A percentile compares a stretch with the other conserved stretches of the same genome.
Evolutionary conservation across 2,888 invertebrate genomes (phyloP).

Genomic region (Eupithecia insigniata): DNA sequence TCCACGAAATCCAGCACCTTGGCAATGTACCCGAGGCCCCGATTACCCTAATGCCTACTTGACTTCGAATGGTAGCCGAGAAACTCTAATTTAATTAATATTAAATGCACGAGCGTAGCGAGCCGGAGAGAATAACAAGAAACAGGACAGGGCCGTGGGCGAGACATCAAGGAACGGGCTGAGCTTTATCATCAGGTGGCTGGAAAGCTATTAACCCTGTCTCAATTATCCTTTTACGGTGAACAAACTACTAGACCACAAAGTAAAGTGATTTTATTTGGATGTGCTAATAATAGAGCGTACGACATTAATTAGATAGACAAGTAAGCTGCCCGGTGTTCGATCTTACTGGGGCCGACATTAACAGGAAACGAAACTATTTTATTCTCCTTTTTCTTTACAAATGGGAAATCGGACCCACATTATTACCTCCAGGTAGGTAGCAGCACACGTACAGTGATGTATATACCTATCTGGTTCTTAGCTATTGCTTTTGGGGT

Average conservation of each 20-base stretch:
- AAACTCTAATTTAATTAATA: constrained; percentile 34
- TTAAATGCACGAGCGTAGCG: constrained; percentile 25
- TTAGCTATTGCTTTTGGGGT: neutral
- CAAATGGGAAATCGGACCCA: constrained; percentile 66
- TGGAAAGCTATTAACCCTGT: constrained; percentile 53
- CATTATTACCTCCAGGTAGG: constrained; percentile 54
- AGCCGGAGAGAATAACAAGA: constrained; percentile 36
- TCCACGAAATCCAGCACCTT: constrained; percentile 33
- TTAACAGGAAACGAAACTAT: constrained; percentile 58
- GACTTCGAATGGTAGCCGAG: constrained; percentile 21
- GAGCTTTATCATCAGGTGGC: constrained; percentile 48
- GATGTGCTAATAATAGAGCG: constrained; percentile 45
- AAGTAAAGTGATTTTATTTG: constrained; percentile 50
- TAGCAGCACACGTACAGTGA: constrained; percentile 26
- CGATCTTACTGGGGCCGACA: constrained; percentile 49
- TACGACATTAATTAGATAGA: constrained; percentile 44
- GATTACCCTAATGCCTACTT: constrained; percentile 28
- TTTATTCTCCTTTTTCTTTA: constrained; percentile 63
- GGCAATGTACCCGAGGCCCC: constrained; percentile 18
- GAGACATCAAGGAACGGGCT: constrained; percentile 42
- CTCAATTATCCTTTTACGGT: constrained; percentile 45
- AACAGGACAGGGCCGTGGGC: constrained; percentile 28
- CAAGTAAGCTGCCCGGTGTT: constrained; percentile 36
- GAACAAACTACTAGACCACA: constrained; percentile 52
- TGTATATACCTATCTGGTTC: neutral